These are phyloP conservation scores for Guaruba guarouba DNA, from an alignment of 2,113 vertebrate genomes.

Conservation along the genomic window DNA sequence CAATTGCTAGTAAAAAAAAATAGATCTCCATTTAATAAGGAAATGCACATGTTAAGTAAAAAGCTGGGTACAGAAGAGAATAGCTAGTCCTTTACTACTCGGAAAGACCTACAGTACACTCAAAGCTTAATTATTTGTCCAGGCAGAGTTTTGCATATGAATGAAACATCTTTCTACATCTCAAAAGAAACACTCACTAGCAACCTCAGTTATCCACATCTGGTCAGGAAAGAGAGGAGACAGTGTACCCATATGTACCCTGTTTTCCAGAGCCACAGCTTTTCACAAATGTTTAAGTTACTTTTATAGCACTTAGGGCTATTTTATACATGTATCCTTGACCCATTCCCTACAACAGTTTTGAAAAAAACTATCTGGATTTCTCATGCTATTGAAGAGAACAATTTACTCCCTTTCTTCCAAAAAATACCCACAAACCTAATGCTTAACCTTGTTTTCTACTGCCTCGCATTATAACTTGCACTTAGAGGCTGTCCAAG, in stretches of 20 bases:
- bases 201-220: not conserved
- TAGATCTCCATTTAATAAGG: not conserved
- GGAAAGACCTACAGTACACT: slow-evolving; percentile 21
- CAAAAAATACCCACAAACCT: not conserved
- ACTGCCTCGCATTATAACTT: not conserved
- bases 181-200: slow-evolving; percentile 13
- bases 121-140: slow-evolving; percentile 16
- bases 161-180: slow-evolving; percentile 24
- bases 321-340: not conserved
- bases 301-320: not conserved
- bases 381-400: not conserved
- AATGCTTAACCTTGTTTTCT: not conserved
- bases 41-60: not conserved
- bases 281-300: not conserved
- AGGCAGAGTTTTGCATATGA: slow-evolving; percentile 23
- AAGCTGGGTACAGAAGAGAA: slow-evolving; percentile 14
- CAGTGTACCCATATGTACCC: not conserved
- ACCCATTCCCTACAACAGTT: not conserved
- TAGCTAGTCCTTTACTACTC: not conserved
- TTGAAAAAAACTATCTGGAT: not conserved
- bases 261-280: not conserved
- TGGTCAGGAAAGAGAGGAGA: slow-evolving; percentile 30
- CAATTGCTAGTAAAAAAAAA: not conserved
- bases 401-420: not conserved
- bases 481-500: not conserved